Conservation (phyloP, 2,888 invertebrate genomes). For the Melipona beecheii region DNA sequence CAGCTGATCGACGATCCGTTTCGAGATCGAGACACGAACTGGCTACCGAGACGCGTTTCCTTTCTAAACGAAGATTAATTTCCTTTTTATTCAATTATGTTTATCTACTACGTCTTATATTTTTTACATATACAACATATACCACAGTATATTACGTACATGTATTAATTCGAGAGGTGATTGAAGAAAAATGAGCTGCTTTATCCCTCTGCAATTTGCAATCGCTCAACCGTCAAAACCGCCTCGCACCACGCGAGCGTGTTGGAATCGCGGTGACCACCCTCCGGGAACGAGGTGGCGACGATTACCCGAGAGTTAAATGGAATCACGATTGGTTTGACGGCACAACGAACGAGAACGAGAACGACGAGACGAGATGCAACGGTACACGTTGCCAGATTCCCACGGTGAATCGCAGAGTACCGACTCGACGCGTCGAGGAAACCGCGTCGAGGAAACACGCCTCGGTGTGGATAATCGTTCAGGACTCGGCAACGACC, state of each 20-base stretch:
- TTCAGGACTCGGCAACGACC: constrained; percentile 1
- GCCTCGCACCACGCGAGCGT: background rate
- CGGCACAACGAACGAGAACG: constrained; percentile 62
- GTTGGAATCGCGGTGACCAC: background rate
- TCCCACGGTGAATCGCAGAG: constrained; percentile 71
- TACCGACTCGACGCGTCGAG: constrained; percentile 44
- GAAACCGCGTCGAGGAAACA: constrained; percentile 57
- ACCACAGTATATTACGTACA: no score
- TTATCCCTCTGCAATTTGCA: background rate
- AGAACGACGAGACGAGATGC: constrained; percentile 58
- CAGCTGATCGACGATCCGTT: constrained; percentile 49
- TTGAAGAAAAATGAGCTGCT: no score
- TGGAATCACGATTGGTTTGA: constrained; percentile 67
- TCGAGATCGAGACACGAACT: constrained; percentile 33
- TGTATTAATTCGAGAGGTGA: no score
- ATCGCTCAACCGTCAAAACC: background rate
- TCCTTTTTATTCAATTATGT: background rate
- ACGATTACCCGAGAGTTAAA: constrained; percentile 53
- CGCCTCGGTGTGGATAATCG: constrained; percentile 57
- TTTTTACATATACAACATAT: no score
- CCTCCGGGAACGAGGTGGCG: constrained; percentile 28
- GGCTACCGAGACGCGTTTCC: background rate
- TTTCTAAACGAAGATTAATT: background rate
- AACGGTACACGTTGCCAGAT: constrained; percentile 74
- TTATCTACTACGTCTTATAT: no score